Evolutionary conservation across 2,113 vertebrate species (phyloP), one percentile per base, ranked within the genome.

Genomic region (Gorsachius goisagi): DNA sequence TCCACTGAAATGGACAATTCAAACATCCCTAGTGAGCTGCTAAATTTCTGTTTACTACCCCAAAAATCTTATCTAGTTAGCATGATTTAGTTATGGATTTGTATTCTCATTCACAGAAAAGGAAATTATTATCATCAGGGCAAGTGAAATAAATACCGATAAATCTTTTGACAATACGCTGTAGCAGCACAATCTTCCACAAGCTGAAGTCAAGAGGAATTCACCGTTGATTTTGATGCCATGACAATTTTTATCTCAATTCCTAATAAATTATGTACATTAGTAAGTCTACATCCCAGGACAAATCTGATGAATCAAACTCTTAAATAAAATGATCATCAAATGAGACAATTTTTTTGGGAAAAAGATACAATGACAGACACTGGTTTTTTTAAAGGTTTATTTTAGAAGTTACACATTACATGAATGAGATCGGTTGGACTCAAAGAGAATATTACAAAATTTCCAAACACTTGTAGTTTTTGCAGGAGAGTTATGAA

Each of bases 91-190:
- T 12, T 45, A 72, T 5, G 10, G 33, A 55, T 80, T 86, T 92
- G 15, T 63, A 55, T 77, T 82, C 85, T 92, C 53, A 89, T 80
- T 86, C 85, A 94, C n/a, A 93, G 80, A 94, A 95, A 96, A 95
- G 60, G 59, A 89, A 91, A 88, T 58, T 8, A 76, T 60, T 12
- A 71, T 55, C 39, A 73, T 33, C 58, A 66, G 22, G 15, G 28
- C 39, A 77, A 75, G 53, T 20, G 4, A 93, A 94, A 91, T 44
- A 80, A 88, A 79, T 19, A 55, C 11, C 19, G 30, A 17, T 53
- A 83, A 66, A 49, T 53, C n/a, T 73, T 91, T 59, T 75, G 45
- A 27, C 50, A 68, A n/a, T 58, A 85, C 19, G 66, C 8, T 23
- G 21, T 14, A 79, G 27, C 6, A 59, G 45, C 53, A 79, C 81